Base-by-base conservation (phyloP, 2,113 vertebrate species). In the Chamaetylas fuelleborni region DNA sequence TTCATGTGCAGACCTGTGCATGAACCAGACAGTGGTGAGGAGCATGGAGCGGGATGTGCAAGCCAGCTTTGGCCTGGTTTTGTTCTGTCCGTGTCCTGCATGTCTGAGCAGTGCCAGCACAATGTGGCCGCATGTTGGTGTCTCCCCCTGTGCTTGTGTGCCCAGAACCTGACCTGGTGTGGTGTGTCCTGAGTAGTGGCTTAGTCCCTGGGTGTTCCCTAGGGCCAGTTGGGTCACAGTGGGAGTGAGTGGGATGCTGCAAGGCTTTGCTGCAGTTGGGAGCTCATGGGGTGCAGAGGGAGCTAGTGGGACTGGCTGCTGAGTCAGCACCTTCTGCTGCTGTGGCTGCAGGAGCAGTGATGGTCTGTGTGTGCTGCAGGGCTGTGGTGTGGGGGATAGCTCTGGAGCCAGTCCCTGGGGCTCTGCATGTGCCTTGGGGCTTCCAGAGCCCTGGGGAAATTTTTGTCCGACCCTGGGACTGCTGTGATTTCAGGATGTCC, bases 191-290 rank as follows among this genome's bases (percentile, higher is more conserved):
- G 58, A 56, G 18, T 16, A 29, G 48, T 45, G 47, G 31, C 7
- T 8, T 67, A 51, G 85, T 24, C 14, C 28, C 34, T 1, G 6
- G 9, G 26, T 31, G 50, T 72, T 72, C 26, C 74, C 40, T 20
- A 72, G 50, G 26, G 29, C 34, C 62, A 12, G 2, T 0, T 1
- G 12, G 42, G 61, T 33, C 0, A 8, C 0, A 1, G 43, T 42
- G 50, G 28, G 33, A 56, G 48, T 3, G 8, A 61, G 47, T 1
- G 4, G 51, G 45, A 48, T 56, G 76, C 80, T 91, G 71, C 2
- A 12, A 29, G 53, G 48, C 43, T 83, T 91, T 28, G 13, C 79
- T 34, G 50, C 1, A 1, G 47, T 23, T 0, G 0, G 70, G 77
- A 89, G 42, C 20, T 83, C 38, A 2, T 19, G 64, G 62, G 72